Percentiles rank a stretch among this genome's conserved stretches.
Conservation (phyloP, 2,797 vertebrate genomes). For the Acrossocheilus wenchowensis region DNA sequence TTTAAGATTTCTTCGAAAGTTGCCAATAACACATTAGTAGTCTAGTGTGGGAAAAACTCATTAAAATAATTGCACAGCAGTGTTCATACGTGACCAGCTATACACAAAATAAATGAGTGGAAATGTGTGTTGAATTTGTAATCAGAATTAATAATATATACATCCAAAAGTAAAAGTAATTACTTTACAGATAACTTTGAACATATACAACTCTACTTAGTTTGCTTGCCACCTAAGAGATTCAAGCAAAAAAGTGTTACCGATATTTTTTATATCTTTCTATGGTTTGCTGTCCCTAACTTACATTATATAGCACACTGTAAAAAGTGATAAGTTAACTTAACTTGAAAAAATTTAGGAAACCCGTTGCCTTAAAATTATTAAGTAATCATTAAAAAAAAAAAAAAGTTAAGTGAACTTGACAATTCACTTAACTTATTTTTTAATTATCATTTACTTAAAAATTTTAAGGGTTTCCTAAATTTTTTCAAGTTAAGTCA, state of each 20-base stretch:
- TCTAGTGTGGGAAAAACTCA: not conserved
- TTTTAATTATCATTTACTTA: no score
- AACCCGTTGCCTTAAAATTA: no score
- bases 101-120: not conserved
- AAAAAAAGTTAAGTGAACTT: no score
- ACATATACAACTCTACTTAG: not conserved
- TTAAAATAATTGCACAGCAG: conserved; percentile 18
- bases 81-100: not conserved
- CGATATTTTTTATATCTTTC: not conserved
- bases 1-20: not conserved
- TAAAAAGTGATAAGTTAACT: no score
- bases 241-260: not conserved
- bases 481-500: no score
- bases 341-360: no score
- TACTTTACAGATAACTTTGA: not conserved
- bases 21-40: not conserved
- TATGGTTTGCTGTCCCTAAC: not conserved
- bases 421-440: no score
- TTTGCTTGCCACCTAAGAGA: not conserved
- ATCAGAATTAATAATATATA: not conserved
- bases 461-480: no score
- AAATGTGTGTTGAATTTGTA: conserved; percentile 6
- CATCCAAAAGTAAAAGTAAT: not conserved
- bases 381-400: no score
- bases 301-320: no score